Percentiles rank a stretch among this genome's conserved stretches.
Evolutionary conservation across 2,797 vertebrate species (phyloP).

Genomic region (Myioborus miniatus): DNA sequence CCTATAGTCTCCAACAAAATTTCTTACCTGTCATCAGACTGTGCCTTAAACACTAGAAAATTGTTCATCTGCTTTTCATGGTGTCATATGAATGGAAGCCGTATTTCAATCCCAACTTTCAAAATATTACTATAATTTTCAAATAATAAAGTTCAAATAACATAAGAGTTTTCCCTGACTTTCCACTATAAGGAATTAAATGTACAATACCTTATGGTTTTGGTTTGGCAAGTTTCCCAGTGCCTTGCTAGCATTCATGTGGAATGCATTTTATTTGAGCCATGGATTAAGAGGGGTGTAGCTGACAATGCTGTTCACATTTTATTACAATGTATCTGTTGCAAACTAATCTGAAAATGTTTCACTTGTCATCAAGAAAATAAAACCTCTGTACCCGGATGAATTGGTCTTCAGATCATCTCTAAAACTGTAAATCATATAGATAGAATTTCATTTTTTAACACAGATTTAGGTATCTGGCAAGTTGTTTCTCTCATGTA

Average conservation of each 20-base stretch:
- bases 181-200: background rate
- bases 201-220: conserved; percentile 7
- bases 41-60: background rate
- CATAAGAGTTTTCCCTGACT: background rate
- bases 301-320: background rate
- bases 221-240: conserved; percentile 16
- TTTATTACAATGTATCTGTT: background rate
- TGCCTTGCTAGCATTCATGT: background rate
- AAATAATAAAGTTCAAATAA: background rate
- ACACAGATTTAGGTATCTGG: background rate
- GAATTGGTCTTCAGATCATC: background rate
- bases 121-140: background rate
- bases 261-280: conserved; percentile 24
- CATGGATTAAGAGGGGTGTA: background rate
- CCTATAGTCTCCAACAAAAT: background rate
- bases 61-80: background rate
- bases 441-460: background rate
- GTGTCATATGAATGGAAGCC: background rate
- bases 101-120: background rate
- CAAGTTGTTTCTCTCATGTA: background rate
- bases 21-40: background rate
- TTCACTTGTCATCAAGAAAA: conserved; percentile 8
- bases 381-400: background rate
- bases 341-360: conserved; percentile 11
- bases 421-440: background rate